Evolutionary conservation across 2,888 invertebrate genomes (phyloP), one percentile per base, ranked within the genome.

Genomic region (Tillus elongatus): DNA sequence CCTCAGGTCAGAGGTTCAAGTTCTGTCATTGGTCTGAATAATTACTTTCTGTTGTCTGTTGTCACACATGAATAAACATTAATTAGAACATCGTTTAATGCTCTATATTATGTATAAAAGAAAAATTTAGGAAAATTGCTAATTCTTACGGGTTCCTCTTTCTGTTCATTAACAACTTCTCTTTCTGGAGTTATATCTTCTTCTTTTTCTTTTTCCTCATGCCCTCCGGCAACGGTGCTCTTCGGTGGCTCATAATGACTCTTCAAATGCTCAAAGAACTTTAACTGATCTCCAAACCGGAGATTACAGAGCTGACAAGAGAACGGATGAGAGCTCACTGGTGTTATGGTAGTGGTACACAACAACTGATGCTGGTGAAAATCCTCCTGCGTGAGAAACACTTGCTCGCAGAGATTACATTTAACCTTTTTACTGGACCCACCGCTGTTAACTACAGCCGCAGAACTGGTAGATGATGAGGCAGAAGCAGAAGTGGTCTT

Each of bases 261-360:
- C 63, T 87, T 88, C 4, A 91, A 69, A 58, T 91, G 90, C 39
- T 85, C 82, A 64, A 82, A 90, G 67, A 90, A 90, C 52, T 47
- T 79, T 11, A 88, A 63, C 58, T 91, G 90, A 42, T 83, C 80
- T 15, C 74, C 75, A 55, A 82, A 82, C 46, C 73, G 74, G 44
- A 75, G 76, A n/a, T 77, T 78, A 58, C 90, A 91, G 9, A 90
- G 61, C 62, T 88, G 84, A 57, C 90, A 90, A 38, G 76, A 71
- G 44, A 81, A 75, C 6, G 72, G 60, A 9, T 72, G 60, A 2
- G 73, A 43, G 13, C 69, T 57, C 12, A 58, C 49, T 12, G 67
- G 65, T 15, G 55, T 58, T 13, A 61, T 62, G 3, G 60, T 63
- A 12, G 61, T 58, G 39, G 57, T 60, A 46, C 60, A 63, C 28